phyloP scores from a whole-genome alignment of 2,113 vertebrate genomes.

The Nerophis lumbriciformis region DNA sequence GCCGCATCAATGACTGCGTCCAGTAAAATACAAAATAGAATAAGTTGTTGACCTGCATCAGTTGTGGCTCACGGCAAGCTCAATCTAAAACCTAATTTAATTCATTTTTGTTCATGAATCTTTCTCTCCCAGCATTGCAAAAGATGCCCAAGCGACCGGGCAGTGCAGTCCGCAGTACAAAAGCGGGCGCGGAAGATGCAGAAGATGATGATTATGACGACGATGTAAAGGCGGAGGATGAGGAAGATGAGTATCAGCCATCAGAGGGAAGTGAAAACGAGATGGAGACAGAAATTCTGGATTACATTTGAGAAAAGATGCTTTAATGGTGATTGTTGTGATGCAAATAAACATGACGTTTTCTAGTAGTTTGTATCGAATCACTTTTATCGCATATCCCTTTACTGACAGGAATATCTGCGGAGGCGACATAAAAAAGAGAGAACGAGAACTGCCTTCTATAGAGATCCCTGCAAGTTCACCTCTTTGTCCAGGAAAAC shows the following conservation, averaged over 20 bases:
- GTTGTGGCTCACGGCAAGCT: background rate
- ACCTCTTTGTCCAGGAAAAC: too few species aligned
- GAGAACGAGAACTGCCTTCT: too few species aligned
- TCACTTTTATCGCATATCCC: background rate
- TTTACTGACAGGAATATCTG: too few species aligned
- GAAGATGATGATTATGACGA: constrained; percentile 40
- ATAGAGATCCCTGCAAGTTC: too few species aligned
- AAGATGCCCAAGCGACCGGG: constrained; percentile 17
- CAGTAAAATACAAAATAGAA: too few species aligned
- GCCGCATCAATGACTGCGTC: too few species aligned
- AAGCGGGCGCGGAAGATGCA: constrained; percentile 3
- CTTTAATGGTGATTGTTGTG: background rate
- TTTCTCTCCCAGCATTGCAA: constrained; percentile 15
- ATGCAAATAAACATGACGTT: constrained; percentile 31
- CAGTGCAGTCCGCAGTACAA: background rate
- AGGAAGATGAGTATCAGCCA: constrained; percentile 84
- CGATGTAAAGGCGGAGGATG: constrained; percentile 74
- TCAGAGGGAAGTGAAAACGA: constrained; percentile 95
- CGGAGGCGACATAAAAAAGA: too few species aligned
- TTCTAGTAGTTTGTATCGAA: background rate
- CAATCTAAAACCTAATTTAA: background rate
- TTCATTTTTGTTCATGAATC: too few species aligned
- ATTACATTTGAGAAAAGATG: constrained; percentile 77
- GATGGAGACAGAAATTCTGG: constrained; percentile 95
- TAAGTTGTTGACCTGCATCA: too few species aligned